phyloP scores from a whole-genome alignment of 2,113 vertebrate genomes.

The Cynoglossus semilaevis region DNA sequence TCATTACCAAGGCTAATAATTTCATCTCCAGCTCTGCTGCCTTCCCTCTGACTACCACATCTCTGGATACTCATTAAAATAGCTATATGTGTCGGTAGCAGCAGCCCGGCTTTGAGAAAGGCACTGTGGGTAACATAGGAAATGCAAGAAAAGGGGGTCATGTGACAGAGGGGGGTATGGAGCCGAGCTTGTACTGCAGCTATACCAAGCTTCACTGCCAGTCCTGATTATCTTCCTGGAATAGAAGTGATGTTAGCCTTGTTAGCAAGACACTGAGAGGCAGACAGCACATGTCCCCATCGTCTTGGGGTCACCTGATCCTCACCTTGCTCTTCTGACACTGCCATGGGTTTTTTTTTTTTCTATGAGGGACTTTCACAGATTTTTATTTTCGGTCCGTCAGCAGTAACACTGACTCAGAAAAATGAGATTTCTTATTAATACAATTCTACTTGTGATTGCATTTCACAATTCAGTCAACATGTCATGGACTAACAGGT shows the following conservation, averaged over 20 bases:
- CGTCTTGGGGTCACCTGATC: background rate
- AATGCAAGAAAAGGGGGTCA: background rate
- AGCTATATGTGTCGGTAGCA: background rate
- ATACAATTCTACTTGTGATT: background rate
- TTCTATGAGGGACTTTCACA: background rate
- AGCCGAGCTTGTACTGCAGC: background rate
- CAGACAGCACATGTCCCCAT: background rate
- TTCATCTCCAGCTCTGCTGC: background rate
- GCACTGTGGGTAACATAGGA: too few species aligned
- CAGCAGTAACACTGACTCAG: background rate
- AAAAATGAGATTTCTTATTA: background rate
- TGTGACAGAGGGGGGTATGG: background rate
- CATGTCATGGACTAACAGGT: background rate
- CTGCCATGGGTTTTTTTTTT: background rate
- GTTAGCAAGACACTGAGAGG: background rate
- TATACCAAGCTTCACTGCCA: background rate
- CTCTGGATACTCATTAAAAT: background rate
- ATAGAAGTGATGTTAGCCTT: background rate
- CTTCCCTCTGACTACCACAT: background rate
- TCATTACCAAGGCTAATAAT: too few species aligned
- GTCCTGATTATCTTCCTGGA: background rate
- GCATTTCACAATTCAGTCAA: background rate
- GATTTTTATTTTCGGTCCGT: background rate
- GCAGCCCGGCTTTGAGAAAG: background rate
- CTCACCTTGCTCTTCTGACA: background rate